Base-by-base conservation (phyloP, 2,113 vertebrate genomes). In the Burhinus bistriatus region DNA sequence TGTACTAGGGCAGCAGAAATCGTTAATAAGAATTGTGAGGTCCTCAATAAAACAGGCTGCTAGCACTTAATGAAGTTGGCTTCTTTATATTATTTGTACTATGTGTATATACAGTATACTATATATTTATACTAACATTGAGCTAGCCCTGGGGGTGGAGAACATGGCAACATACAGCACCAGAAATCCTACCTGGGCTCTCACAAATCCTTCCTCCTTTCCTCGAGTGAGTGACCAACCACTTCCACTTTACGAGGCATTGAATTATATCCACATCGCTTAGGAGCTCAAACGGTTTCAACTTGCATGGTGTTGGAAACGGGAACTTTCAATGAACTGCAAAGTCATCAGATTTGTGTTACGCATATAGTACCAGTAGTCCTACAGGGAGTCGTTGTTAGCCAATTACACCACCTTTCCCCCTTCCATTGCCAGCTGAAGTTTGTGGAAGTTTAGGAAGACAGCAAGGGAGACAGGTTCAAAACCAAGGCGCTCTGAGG, bases 191-290 rank as follows among this genome's bases (percentile, higher is more conserved):
- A 11, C 51, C 9, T 49, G 59, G 58, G 36, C 32, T 38, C 58
- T 73, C 73, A 30, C 36, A 66, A 55, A 85, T 38, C 26, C 38
- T 21, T 64, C 36, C 58, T 72, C 27, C 26, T 58, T 72, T 20
- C n/a, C 59, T 82, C 2, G 1, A 11, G 25, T 52, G 6, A 77
- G 44, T 12, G 40, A 84, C 55, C 45, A 65, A 12, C 12, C 30
- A 11, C 61, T 66, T 11, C 29, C 34, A 22, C 40, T 85, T 70
- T 20, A 66, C 22, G 19, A 55, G 70, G 61, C 23, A 2, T n/a
- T 87, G 69, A 69, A 44, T 52, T n/a, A 19, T 0, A 0, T 34
- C 64, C 30, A 10, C 0, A 0, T 38, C 0, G 0, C 66, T 36
- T 45, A 12, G 18, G 61, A 91, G 57, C 40, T 70, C 10, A 71